phyloP scores from a whole-genome alignment of 2,888 invertebrate species.

The Drosophila melanocephala region DNA sequence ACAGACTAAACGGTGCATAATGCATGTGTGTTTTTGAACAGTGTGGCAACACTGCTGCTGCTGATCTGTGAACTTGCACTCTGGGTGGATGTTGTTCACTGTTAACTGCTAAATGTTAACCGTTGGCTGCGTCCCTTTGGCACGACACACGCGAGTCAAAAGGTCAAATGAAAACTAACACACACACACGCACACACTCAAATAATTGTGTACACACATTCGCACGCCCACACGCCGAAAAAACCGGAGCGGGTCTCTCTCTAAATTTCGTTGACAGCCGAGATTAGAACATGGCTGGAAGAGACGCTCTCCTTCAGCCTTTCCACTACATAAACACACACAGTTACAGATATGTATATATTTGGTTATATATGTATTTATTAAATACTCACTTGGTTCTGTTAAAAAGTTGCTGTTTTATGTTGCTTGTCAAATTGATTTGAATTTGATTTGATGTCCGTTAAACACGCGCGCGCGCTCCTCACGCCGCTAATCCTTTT shows the following conservation, averaged over 20 bases:
- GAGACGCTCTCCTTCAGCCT: constrained; percentile 4
- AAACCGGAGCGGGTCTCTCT: constrained; percentile 23
- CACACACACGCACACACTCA: constrained; percentile 7
- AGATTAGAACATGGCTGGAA: constrained; percentile 25
- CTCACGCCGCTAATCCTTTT: constrained; percentile 57
- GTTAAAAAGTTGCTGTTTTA: constrained; percentile 52
- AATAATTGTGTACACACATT: constrained; percentile 8
- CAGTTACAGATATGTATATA: constrained; percentile 6
- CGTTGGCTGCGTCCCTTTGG: constrained; percentile 4
- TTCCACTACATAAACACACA: constrained; percentile 5
- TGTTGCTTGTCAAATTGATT: constrained; percentile 47
- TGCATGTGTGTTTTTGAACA: constrained; percentile 15
- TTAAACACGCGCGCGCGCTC: constrained; percentile 63
- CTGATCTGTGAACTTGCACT: constrained; percentile 59
- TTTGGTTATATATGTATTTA: constrained; percentile 12
- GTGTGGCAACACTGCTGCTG: constrained; percentile 56
- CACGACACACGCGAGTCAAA: constrained; percentile 61
- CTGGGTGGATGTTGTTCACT: constrained; percentile 40
- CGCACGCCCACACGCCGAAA: constrained; percentile 23
- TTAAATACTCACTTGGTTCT: constrained; percentile 73
- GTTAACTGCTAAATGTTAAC: constrained; percentile 1
- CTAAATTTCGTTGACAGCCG: constrained; percentile 34
- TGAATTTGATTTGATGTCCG: constrained; percentile 39
- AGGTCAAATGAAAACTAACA: constrained; percentile 66
- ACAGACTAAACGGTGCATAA: constrained; percentile 30